These are phyloP conservation scores for Pelagia noctiluca DNA, from an alignment of 30 jellyfish, hydroid and myxozoan genomes.

Conservation along the genomic window DNA sequence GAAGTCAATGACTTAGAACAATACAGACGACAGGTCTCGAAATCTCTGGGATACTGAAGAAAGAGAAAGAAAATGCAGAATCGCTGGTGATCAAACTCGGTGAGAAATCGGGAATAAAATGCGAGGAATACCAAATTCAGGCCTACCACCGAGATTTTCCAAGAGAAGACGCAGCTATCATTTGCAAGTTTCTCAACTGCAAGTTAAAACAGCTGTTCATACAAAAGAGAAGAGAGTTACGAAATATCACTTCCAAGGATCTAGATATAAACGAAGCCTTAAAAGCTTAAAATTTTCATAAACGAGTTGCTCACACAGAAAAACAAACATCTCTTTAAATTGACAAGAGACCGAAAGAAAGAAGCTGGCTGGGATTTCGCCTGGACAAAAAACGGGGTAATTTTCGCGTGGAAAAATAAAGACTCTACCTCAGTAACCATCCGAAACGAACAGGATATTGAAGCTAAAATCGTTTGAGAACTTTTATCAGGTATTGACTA, in stretches of 20 bases:
- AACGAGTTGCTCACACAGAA: background rate
- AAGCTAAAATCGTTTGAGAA: background rate
- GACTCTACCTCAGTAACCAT: constrained; percentile 4
- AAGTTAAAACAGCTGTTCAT: constrained; percentile 12
- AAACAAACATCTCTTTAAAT: background rate
- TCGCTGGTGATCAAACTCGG: constrained; percentile 27
- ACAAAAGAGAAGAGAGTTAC: constrained; percentile 16
- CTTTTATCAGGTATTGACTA: background rate
- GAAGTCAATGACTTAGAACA: constrained; percentile 34
- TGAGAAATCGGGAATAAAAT: constrained; percentile 28
- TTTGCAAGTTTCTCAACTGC: constrained; percentile 22
- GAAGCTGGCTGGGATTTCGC: constrained; percentile 7
- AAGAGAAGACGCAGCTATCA: constrained; percentile 20
- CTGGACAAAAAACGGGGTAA: constrained; percentile 2
- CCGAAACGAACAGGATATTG: constrained; percentile 1
- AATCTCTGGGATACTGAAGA: constrained; percentile 31
- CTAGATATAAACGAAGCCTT: background rate
- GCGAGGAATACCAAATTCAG: constrained; percentile 5
- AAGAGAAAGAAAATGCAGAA: constrained; percentile 36
- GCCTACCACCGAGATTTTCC: constrained; percentile 35
- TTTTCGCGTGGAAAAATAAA: background rate
- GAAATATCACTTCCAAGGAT: constrained; percentile 2
- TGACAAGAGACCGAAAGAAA: constrained; percentile 5
- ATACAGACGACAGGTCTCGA: constrained; percentile 34
- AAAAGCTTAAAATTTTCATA: background rate